phyloP scores from a whole-genome alignment of 2,113 vertebrate species.

The Rhinoderma darwinii region DNA sequence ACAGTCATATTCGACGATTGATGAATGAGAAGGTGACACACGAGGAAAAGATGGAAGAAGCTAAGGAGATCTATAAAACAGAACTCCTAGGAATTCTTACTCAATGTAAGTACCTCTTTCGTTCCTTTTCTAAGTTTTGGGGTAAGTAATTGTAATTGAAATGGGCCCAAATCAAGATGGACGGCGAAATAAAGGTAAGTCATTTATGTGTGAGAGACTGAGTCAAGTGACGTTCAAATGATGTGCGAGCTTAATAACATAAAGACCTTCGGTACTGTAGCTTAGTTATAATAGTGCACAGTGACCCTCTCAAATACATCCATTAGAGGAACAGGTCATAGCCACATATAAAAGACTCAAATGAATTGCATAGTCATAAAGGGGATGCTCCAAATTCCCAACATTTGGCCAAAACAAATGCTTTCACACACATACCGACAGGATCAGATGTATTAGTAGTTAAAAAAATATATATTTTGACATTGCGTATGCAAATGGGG shows the following conservation, averaged over 20 bases:
- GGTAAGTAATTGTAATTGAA: slow-evolving; percentile 75
- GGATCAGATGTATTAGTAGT: background rate
- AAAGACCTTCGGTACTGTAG: background rate
- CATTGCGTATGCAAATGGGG: background rate
- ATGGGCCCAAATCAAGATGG: slow-evolving; percentile 70
- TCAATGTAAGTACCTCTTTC: slow-evolving; percentile 84
- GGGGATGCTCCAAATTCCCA: background rate
- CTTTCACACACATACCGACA: background rate
- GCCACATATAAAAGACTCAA: background rate
- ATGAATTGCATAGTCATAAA: background rate
- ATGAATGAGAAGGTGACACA: slow-evolving; percentile 87
- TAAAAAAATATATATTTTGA: background rate
- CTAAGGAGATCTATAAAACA: slow-evolving; percentile 87
- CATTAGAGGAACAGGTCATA: background rate
- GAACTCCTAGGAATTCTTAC: slow-evolving; percentile 85
- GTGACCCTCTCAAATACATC: background rate
- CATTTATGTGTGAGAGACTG: slow-evolving; percentile 68
- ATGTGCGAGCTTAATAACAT: background rate
- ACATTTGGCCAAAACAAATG: background rate
- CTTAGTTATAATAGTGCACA: background rate
- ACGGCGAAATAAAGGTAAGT: slow-evolving; percentile 79
- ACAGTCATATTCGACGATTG: slow-evolving; percentile 85
- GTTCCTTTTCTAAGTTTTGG: slow-evolving; percentile 66
- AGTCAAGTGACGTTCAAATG: background rate
- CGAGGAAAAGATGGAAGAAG: slow-evolving; percentile 86